Percentiles rank a stretch among this genome's conserved stretches.
Conservation (phyloP, 2,113 vertebrate genomes). For the Pygoscelis antarcticus region DNA sequence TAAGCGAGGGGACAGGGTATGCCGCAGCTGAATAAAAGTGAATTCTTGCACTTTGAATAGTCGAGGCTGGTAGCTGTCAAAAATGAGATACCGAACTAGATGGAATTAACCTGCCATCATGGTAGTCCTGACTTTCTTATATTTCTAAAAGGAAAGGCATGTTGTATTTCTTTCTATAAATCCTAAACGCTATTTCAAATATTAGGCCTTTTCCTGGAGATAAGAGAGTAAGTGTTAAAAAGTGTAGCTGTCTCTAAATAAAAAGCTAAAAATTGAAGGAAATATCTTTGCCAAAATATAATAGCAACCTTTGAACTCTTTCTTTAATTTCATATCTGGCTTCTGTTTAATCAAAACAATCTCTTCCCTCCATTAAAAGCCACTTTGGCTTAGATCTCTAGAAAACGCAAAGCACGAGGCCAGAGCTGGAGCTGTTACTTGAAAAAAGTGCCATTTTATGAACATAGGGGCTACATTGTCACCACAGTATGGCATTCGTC, state of each 20-base stretch:
- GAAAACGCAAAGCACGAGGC: conserved; percentile 8
- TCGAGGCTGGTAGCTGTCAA: not conserved
- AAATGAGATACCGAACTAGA: not conserved
- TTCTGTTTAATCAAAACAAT: conserved; percentile 62
- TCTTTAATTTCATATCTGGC: conserved; percentile 49
- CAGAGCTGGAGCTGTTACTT: not conserved
- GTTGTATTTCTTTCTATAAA: conserved; percentile 2
- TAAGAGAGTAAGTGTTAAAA: conserved; percentile 35
- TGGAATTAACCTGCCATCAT: not conserved
- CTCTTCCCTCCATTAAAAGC: conserved; percentile 43
- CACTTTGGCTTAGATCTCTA: conserved; percentile 55
- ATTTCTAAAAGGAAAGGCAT: not conserved
- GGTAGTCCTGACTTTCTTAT: not conserved
- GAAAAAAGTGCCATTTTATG: conserved; percentile 13
- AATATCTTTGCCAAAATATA: conserved; percentile 41
- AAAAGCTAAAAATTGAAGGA: conserved; percentile 7
- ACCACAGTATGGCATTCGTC: not conserved
- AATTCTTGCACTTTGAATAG: not conserved
- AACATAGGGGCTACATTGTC: not conserved
- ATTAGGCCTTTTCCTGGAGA: not conserved
- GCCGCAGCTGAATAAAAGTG: not conserved
- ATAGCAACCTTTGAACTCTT: conserved; percentile 24
- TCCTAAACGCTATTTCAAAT: not conserved
- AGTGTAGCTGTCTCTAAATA: conserved; percentile 11
- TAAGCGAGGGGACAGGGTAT: not conserved